phyloP scores from a whole-genome alignment of 1,140 invertebrate species.

The Zaprionus lachaisei region DNA sequence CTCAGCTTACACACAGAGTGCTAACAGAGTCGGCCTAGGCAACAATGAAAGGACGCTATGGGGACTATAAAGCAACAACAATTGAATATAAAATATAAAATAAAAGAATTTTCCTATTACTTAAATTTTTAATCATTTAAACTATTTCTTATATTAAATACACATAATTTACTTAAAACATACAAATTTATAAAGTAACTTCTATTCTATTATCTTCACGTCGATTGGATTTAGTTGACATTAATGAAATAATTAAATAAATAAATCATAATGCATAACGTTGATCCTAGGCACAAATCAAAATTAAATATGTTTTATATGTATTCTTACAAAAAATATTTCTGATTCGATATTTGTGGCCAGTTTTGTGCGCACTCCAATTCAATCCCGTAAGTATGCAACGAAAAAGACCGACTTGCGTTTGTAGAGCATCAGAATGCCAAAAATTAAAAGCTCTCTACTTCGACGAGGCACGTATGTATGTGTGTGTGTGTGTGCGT shows the following conservation, averaged over 20 bases:
- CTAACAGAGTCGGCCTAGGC: constrained; percentile 35
- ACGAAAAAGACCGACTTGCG: constrained; percentile 19
- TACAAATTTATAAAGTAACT: too few relatives aligned
- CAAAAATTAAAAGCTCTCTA: constrained; percentile 79
- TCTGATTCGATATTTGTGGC: background rate
- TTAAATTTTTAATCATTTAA: too few relatives aligned
- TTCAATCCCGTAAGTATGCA: constrained; percentile 42
- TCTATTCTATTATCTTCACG: too few relatives aligned
- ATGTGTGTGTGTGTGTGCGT: background rate
- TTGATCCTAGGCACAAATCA: background rate
- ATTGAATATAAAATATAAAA: background rate
- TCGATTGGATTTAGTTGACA: too few relatives aligned
- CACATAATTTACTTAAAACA: too few relatives aligned
- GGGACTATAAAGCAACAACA: background rate
- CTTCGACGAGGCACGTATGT: constrained; percentile 59
- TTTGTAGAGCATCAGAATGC: constrained; percentile 74
- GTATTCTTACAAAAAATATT: background rate
- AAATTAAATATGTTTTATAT: background rate
- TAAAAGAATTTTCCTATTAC: too few relatives aligned
- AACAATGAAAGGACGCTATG: constrained; percentile 33
- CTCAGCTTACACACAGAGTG: constrained; percentile 57
- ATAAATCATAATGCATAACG: background rate
- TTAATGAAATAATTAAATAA: too few relatives aligned
- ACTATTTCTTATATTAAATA: too few relatives aligned
- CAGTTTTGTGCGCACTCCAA: too few relatives aligned